Conservation (phyloP, 1,140 invertebrate genomes). For the Brachystomella parvula region DNA sequence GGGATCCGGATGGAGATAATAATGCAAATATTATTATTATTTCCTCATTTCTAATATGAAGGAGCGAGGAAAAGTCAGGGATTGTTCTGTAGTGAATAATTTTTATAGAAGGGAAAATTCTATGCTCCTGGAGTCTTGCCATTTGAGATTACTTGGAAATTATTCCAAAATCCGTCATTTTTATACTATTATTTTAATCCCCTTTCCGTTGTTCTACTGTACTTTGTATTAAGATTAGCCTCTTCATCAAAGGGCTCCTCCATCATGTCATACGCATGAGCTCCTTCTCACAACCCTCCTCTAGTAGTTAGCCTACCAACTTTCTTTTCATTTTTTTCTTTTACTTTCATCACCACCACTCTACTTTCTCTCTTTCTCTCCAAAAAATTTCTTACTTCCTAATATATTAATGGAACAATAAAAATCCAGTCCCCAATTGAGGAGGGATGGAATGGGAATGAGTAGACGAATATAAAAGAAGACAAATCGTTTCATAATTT, state of each 20-base stretch:
- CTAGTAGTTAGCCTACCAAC: background rate
- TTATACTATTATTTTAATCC: background rate
- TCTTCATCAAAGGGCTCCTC: conserved; percentile 21
- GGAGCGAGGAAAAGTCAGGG: too few relatives aligned
- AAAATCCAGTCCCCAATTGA: background rate
- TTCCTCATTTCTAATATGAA: background rate
- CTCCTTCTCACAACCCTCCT: background rate
- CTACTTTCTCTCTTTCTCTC: background rate
- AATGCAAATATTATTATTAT: too few relatives aligned
- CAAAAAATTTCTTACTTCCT: background rate
- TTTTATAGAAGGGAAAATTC: too few relatives aligned
- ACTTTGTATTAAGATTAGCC: conserved; percentile 29
- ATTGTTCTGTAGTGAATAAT: too few relatives aligned
- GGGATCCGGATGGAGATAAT: too few relatives aligned
- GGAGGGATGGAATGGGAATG: background rate
- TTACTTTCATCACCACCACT: too few relatives aligned
- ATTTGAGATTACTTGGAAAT: conserved; percentile 21
- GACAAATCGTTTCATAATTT: background rate
- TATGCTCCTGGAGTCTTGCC: conserved; percentile 31
- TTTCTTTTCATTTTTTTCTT: conserved; percentile 6
- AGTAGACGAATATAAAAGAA: background rate
- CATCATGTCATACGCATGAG: conserved; percentile 20
- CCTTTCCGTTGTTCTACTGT: conserved; percentile 14
- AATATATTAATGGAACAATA: conserved; percentile 6
- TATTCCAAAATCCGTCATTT: background rate